Conservation (phyloP, 2,113 vertebrate genomes). For the Lathamus discolor region DNA sequence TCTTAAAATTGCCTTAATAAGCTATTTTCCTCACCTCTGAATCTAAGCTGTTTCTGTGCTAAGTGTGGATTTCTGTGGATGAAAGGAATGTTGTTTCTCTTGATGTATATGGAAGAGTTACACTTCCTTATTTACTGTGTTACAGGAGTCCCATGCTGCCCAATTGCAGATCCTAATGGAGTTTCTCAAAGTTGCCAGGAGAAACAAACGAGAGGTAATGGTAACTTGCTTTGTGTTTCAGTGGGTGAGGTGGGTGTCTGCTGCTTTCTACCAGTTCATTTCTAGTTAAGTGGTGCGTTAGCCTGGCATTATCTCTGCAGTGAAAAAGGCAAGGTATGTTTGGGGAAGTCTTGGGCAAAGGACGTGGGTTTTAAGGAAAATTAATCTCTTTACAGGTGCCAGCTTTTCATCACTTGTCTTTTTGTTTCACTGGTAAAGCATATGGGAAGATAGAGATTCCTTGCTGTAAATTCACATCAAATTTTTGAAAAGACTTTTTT, state of each 20-base stretch:
- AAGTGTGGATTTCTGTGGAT: not conserved
- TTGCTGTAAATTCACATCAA: not conserved
- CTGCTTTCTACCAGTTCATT: not conserved
- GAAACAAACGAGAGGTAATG: constrained; percentile 98
- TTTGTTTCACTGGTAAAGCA: not conserved
- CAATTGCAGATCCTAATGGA: constrained; percentile 98
- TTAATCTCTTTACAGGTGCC: not conserved
- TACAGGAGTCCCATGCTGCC: constrained; percentile 94
- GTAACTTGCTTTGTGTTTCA: constrained; percentile 74
- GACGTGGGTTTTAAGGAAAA: not conserved
- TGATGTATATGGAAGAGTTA: not conserved
- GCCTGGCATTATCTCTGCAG: not conserved
- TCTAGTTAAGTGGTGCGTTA: not conserved
- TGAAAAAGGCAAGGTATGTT: not conserved
- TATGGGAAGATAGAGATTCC: not conserved
- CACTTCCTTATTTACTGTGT: constrained; percentile 48
- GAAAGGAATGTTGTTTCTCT: not conserved
- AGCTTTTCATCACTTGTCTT: constrained; percentile 8
- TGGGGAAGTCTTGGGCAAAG: not conserved
- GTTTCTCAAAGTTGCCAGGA: constrained; percentile 97
- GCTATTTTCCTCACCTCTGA: not conserved
- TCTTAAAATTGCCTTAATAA: not conserved
- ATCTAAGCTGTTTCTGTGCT: not conserved
- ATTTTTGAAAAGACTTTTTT: not conserved
- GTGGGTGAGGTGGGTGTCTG: not conserved